Evolutionary conservation across 1,140 invertebrate genomes (phyloP), one percentile per base, ranked within the genome.

Genomic region (Aleiodes sp.): DNA sequence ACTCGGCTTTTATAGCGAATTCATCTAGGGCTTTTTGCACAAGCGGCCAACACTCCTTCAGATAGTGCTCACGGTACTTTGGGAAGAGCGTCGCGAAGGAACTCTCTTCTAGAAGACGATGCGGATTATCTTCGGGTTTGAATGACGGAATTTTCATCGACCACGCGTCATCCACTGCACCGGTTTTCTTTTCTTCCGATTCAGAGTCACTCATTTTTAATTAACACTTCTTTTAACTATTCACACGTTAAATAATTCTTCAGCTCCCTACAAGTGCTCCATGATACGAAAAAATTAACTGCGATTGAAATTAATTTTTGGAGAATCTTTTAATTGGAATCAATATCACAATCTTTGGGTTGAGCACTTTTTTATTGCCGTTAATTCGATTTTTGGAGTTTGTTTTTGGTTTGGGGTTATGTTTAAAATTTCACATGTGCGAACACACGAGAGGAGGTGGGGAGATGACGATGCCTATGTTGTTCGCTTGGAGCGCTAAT

Each of bases 1-100:
- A 84, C 77, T 99, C 96, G 0, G 94, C 95, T 82, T 94, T 94
- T 0, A 99, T 87, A 56, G 90, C 87, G 86, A 96, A 87, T 76
- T 93, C 91, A 12, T 85, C 87, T 19, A 99, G 82, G 4, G 91
- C 87, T 86, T 97, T 97, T 79, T 98, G 90, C 0, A 99, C 93
- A 3, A 99, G 84, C 0, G 97, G 94, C 97, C 97, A 99, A 76
- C 94, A 95, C 90, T 99, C 94, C 80, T 93, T 92, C 12, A 99
- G 83, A 85, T 99, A 99, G 77, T 96, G 93, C 87, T 99, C 98
- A 67, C 98, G 88, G 82, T 99, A 99, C 84, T 96, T 93, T 80
- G 89, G 98, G 79, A 95, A 96, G 21, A 95, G 76, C 1, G 91
- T 92, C 0, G 92, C 92, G 85, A 96, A 96, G 0, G 92, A 92